These are phyloP conservation scores for Hesperia comma DNA, from an alignment of 2,888 invertebrate species.

Conservation along the genomic window DNA sequence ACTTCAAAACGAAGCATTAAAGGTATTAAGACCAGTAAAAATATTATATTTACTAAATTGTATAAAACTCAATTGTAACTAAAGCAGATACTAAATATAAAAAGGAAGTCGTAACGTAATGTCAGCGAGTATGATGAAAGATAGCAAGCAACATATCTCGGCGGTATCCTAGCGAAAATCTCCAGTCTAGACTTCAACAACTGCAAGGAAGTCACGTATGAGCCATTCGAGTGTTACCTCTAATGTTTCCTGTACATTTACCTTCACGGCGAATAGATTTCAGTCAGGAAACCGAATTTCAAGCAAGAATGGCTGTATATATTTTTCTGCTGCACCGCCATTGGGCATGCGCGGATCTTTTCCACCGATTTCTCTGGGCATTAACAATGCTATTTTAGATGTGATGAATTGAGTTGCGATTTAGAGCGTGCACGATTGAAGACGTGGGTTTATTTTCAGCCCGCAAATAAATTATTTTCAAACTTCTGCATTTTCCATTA, in stretches of 20 bases:
- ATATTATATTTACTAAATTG: no score
- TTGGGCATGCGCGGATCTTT: constrained; percentile 1
- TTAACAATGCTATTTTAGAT: background rate
- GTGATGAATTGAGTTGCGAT: background rate
- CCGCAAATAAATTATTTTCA: background rate
- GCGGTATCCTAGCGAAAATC: background rate
- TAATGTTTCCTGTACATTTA: constrained; percentile 23
- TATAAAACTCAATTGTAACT: no score
- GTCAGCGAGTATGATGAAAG: background rate
- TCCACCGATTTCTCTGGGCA: background rate
- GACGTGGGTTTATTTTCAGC: background rate
- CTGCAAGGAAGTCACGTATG: constrained; percentile 25
- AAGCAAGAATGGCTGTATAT: constrained; percentile 4
- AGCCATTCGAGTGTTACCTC: constrained; percentile 15
- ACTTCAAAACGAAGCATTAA: no score
- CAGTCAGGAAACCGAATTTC: constrained; percentile 7
- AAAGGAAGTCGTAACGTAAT: no score
- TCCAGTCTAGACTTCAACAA: constrained; percentile 20
- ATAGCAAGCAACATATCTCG: constrained; percentile 2
- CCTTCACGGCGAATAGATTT: constrained; percentile 12
- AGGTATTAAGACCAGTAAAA: no score
- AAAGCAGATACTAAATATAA: no score
- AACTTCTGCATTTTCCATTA: no score
- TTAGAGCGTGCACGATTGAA: background rate
- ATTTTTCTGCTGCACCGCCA: background rate